Percentiles rank a stretch among this genome's conserved stretches.
Conservation (phyloP, 2,888 invertebrate species). For the Spodoptera littoralis region DNA sequence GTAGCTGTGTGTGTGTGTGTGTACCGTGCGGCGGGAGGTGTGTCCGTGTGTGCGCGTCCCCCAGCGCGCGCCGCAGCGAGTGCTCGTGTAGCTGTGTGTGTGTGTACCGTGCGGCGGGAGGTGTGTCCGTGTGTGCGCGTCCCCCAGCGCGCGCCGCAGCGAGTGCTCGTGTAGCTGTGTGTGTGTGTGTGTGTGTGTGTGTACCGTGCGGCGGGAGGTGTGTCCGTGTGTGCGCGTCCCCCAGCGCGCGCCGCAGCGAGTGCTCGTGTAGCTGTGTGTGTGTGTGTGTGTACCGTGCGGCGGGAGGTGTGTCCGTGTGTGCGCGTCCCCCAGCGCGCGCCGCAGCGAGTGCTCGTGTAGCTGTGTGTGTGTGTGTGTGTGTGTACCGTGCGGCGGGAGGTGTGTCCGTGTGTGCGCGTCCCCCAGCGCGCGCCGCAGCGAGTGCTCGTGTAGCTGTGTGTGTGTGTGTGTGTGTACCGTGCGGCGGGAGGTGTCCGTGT, state of each 20-base stretch:
- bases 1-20: conserved; percentile 81
- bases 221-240: conserved; percentile 90
- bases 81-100: too few relatives aligned
- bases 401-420: conserved; percentile 90
- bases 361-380: conserved; percentile 63
- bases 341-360: conserved; percentile 93
- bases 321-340: conserved; percentile 91
- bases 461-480: conserved; percentile 53
- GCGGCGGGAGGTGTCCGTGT: conserved; percentile 71
- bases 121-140: conserved; percentile 88
- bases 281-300: conserved; percentile 58
- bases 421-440: conserved; percentile 92
- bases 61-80: conserved; percentile 92
- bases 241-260: conserved; percentile 92
- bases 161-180: conserved; percentile 92
- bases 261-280: too few relatives aligned
- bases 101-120: conserved; percentile 58
- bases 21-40: conserved; percentile 61
- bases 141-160: conserved; percentile 92
- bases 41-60: conserved; percentile 90
- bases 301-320: conserved; percentile 78
- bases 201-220: conserved; percentile 63
- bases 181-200: background rate
- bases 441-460: too few relatives aligned
- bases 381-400: conserved; percentile 58